phyloP scores from a whole-genome alignment of 2,113 vertebrate species.

The Malurus melanocephalus region DNA sequence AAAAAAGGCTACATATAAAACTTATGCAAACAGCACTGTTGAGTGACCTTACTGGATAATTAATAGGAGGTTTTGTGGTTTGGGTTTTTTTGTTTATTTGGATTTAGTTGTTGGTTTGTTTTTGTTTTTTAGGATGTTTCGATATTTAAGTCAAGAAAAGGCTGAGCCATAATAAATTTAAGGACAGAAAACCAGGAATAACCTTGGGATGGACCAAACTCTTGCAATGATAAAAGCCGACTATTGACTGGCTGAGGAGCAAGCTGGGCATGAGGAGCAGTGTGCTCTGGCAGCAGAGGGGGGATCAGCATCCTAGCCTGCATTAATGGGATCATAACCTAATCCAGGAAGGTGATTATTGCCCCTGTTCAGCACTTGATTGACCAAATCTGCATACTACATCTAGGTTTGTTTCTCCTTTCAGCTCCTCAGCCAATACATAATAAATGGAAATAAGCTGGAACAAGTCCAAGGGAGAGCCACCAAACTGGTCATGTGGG shows the following conservation, averaged over 20 bases:
- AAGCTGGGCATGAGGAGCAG: background rate
- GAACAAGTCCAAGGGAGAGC: background rate
- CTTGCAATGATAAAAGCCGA: background rate
- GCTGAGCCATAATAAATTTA: background rate
- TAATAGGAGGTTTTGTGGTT: background rate
- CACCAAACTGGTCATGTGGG: background rate
- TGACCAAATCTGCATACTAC: background rate
- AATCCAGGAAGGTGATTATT: background rate
- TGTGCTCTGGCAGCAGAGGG: fast-evolving
- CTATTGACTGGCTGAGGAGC: background rate
- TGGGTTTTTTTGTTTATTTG: background rate
- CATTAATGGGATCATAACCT: fast-evolving
- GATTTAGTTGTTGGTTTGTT: background rate
- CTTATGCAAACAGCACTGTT: background rate
- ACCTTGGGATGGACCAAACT: background rate
- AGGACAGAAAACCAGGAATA: background rate
- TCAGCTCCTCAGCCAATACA: background rate
- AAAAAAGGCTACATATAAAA: background rate
- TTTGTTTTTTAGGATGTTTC: background rate
- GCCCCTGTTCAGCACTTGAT: background rate
- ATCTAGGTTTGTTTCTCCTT: background rate
- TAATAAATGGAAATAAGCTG: background rate
- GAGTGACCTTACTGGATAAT: background rate
- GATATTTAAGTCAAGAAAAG: background rate
- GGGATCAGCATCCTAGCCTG: background rate